These are phyloP conservation scores for Caenorhabditis briggsae DNA, from an alignment of 1,140 invertebrate species.

Conservation along the genomic window DNA sequence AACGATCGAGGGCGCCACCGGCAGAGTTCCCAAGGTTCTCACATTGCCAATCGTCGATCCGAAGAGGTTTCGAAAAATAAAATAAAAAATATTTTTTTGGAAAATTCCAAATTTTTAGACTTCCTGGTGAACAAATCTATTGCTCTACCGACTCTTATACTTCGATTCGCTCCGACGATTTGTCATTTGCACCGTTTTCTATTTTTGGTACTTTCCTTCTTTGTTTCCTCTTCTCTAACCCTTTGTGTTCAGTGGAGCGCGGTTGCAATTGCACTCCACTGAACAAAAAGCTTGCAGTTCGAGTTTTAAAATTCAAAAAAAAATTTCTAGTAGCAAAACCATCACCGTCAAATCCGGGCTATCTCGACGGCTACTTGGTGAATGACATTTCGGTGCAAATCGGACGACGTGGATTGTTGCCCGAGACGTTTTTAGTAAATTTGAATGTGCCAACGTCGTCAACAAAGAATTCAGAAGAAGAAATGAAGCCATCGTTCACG, in stretches of 20 bases:
- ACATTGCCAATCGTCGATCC: conserved; percentile 36
- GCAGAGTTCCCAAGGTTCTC: conserved; percentile 28
- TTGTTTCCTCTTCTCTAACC: neutral
- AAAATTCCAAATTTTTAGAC: neutral
- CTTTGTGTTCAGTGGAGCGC: too few species aligned
- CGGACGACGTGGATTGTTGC: conserved; percentile 46
- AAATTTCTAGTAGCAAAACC: conserved; percentile 1
- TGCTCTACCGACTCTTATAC: conserved; percentile 21
- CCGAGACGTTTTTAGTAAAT: neutral
- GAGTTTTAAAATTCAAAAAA: too few species aligned
- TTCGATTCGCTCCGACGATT: conserved; percentile 29
- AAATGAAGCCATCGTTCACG: conserved; percentile 15
- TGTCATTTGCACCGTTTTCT: conserved; percentile 32
- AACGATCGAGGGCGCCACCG: conserved; percentile 14
- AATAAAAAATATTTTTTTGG: neutral
- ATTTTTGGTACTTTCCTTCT: conserved; percentile 16
- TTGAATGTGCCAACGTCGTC: neutral
- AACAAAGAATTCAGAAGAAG: neutral
- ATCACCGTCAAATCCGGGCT: neutral
- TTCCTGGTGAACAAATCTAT: neutral
- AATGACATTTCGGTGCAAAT: conserved; percentile 34
- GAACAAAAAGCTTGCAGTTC: too few species aligned
- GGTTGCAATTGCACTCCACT: too few species aligned
- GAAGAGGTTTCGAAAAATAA: neutral
- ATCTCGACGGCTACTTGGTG: conserved; percentile 41